Evolutionary conservation across 2,113 vertebrate genomes (phyloP).

Genomic region (Balaeniceps rex): DNA sequence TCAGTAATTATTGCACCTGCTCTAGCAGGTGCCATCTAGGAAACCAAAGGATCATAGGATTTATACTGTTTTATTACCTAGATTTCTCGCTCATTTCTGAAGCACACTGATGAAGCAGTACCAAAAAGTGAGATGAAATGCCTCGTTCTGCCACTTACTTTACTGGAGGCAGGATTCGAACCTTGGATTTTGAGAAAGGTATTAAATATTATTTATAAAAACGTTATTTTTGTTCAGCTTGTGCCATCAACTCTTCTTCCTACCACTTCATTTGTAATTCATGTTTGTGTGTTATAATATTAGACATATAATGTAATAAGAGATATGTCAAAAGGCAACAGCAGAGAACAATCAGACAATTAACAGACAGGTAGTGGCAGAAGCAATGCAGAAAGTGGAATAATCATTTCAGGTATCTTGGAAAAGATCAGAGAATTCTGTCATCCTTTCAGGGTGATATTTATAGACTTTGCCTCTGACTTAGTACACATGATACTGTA

Average conservation of each 20-base stretch:
- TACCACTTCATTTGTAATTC: background rate
- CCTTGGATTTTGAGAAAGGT: background rate
- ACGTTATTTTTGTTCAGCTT: background rate
- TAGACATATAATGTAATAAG: background rate
- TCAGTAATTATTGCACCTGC: background rate
- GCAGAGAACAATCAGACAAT: background rate
- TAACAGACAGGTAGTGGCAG: background rate
- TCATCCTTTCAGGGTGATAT: constrained; percentile 6
- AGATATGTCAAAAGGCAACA: background rate
- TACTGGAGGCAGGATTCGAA: background rate
- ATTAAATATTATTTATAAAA: background rate
- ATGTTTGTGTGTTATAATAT: background rate
- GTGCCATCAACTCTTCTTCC: background rate
- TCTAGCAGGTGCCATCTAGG: background rate
- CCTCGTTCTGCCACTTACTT: background rate
- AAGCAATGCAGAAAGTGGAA: background rate
- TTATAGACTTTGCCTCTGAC: background rate
- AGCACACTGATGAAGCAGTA: background rate
- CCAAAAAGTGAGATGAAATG: background rate
- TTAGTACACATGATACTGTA: background rate
- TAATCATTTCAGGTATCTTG: background rate
- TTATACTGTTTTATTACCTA: background rate
- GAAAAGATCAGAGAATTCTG: background rate
- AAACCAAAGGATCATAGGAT: background rate
- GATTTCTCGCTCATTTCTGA: background rate